phyloP scores from a whole-genome alignment of 2,888 invertebrate species.

The Ophioninae sp. region DNA sequence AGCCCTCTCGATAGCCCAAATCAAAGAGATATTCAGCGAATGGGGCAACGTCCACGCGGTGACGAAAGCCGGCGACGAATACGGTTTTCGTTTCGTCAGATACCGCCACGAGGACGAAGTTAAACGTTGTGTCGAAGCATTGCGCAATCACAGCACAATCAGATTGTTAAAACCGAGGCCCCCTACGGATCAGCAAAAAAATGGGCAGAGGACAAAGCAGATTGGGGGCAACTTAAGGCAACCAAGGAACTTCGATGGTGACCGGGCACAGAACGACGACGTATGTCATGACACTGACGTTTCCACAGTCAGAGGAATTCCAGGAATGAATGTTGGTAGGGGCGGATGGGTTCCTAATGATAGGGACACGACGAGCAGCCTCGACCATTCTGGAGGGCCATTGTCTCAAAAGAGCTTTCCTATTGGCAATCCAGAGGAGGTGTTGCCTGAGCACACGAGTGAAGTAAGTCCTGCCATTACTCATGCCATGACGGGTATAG shows the following conservation, averaged over 20 bases:
- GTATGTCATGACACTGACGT: neutral
- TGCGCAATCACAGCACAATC: conserved; percentile 40
- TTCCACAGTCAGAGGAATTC: neutral
- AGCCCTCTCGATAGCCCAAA: conserved; percentile 57
- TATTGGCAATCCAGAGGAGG: neutral
- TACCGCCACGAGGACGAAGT: conserved; percentile 60
- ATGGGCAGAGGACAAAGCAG: neutral
- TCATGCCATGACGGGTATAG: neutral
- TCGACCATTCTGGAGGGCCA: neutral
- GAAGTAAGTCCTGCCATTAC: neutral
- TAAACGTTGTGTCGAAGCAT: conserved; percentile 52
- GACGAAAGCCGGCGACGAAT: conserved; percentile 59
- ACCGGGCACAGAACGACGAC: neutral
- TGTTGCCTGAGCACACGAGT: neutral
- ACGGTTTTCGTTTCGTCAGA: conserved; percentile 69
- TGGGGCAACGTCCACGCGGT: conserved; percentile 69
- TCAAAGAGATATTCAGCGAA: conserved; percentile 65
- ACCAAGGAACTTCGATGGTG: neutral
- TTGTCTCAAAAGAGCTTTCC: neutral
- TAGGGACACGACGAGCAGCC: neutral
- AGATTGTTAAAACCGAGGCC: neutral
- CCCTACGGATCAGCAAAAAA: neutral
- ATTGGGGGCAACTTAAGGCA: neutral
- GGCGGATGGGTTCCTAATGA: neutral
- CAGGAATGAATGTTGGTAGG: neutral